Evolutionary conservation across 2,113 vertebrate genomes (phyloP), one percentile per base, ranked within the genome.

Genomic region (Nothobranchius kuhntae): DNA sequence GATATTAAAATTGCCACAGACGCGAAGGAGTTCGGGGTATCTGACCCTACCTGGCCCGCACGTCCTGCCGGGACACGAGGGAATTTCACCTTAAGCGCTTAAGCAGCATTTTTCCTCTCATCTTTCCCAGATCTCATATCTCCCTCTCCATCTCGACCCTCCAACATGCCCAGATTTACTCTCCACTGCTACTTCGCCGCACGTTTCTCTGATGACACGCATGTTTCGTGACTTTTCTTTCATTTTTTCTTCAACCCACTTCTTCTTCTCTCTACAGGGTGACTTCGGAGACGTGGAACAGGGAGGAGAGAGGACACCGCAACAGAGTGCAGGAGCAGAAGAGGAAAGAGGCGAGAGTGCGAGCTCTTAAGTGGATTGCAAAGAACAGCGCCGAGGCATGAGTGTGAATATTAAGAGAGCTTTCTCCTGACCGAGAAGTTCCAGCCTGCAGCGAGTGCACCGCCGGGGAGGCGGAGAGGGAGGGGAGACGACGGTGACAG

Each of bases 321-420:
- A 65, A 81, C 61, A 53, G 60, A 69, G 82, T 81, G 81, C 66
- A 65, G 26, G 63, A 87, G 85, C 59, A 59, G 57, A 64, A 75
- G 75, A 83, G 82, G 74, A 85, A 81, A 70, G 71, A 88, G 87
- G 80, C 73, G 81, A 84, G 80, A 86, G 89, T 80, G 84, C 84
- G 76, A 89, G 90, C 90, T 91, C 84, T 91, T 90, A 89, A 89
- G 85, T 83, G 87, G 89, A 91, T 91, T 91, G 86, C 84, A 65
- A 84, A 89, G 84, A 87, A 87, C 77, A 85, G 75, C 85, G 68
- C 58, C 72, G 83, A 85, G 80, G 83, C 81, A 80, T 89, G 85
- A 88, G 87, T 62, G 79, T 87, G 89, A 91, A 91, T 91, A 90
- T 89, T 89, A 91, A 91, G 54, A 81, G 68, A 82, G 67, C 64